These are phyloP conservation scores for Prenolepis imparis DNA, from an alignment of 2,888 invertebrate species.

Conservation along the genomic window DNA sequence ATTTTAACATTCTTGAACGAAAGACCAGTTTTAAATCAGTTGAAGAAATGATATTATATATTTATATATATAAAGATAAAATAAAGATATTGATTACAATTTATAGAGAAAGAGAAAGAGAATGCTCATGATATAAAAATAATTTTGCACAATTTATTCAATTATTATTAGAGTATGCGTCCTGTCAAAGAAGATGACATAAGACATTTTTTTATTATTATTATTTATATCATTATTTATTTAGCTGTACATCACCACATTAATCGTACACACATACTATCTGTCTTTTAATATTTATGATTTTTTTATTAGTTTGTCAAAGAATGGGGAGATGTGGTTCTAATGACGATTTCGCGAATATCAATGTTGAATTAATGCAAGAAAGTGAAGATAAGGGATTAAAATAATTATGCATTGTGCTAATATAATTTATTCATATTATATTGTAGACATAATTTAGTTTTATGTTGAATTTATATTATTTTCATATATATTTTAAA, in stretches of 20 bases:
- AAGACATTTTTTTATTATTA: constrained; percentile 1
- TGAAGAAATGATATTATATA: not conserved
- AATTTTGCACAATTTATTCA: not conserved
- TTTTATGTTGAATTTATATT: not conserved
- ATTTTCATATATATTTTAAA: not conserved
- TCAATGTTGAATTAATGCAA: not conserved
- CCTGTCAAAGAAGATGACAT: not conserved
- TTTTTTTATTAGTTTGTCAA: not conserved
- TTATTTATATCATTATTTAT: not conserved
- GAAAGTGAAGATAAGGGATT: not conserved
- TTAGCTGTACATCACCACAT: not conserved
- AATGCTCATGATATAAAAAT: not conserved
- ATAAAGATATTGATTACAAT: not conserved
- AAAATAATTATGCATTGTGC: not conserved
- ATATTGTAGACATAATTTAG: not conserved
- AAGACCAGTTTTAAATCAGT: not conserved
- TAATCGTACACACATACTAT: not conserved
- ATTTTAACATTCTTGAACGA: not conserved
- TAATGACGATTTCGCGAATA: not conserved
- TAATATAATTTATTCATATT: constrained; percentile 9
- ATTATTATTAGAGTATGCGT: not conserved
- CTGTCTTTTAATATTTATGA: not conserved
- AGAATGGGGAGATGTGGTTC: not conserved
- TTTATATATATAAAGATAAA: not conserved
- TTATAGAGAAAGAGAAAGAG: not conserved